A percentile compares a stretch with the other conserved stretches of the same genome.
Evolutionary conservation across 1,140 invertebrate species (phyloP).

Genomic region (Temnothorax longispinosus): DNA sequence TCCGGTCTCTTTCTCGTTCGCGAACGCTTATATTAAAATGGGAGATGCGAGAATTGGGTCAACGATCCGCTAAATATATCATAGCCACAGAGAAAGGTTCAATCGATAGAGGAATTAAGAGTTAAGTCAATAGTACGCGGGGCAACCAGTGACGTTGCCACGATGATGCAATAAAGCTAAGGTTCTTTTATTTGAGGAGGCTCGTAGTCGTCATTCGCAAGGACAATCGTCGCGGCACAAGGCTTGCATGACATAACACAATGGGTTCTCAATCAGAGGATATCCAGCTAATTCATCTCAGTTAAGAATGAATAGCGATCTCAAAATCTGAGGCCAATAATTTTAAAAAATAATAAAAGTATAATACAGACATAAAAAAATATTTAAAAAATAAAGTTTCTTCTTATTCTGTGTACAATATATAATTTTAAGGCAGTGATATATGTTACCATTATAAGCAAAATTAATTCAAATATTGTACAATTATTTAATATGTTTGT

Average conservation of each 20-base stretch:
- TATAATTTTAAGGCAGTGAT: background rate
- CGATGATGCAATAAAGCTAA: slow-evolving; percentile 13
- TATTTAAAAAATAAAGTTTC: background rate
- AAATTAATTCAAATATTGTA: background rate
- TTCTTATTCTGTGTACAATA: background rate
- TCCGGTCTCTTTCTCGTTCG: background rate
- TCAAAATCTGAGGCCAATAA: background rate
- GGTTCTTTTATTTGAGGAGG: background rate
- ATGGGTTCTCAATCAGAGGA: background rate
- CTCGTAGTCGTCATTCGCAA: background rate
- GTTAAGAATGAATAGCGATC: background rate
- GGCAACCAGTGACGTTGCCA: slow-evolving; percentile 1
- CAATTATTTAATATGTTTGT: background rate
- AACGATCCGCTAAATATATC: slow-evolving; percentile 52
- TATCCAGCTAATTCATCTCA: background rate
- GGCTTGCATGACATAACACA: background rate
- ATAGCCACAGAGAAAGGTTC: background rate
- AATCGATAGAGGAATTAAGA: slow-evolving; percentile 53
- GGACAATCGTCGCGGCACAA: background rate
- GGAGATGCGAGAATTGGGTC: slow-evolving; percentile 24
- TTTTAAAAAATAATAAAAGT: background rate
- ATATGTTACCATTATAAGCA: too few species aligned
- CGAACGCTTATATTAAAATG: slow-evolving; percentile 23
- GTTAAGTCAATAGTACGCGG: slow-evolving; percentile 46
- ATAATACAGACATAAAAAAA: background rate